These are phyloP conservation scores for Acanthococcus lagerstroemiae DNA, from an alignment of 2,888 invertebrate species.

Conservation along the genomic window DNA sequence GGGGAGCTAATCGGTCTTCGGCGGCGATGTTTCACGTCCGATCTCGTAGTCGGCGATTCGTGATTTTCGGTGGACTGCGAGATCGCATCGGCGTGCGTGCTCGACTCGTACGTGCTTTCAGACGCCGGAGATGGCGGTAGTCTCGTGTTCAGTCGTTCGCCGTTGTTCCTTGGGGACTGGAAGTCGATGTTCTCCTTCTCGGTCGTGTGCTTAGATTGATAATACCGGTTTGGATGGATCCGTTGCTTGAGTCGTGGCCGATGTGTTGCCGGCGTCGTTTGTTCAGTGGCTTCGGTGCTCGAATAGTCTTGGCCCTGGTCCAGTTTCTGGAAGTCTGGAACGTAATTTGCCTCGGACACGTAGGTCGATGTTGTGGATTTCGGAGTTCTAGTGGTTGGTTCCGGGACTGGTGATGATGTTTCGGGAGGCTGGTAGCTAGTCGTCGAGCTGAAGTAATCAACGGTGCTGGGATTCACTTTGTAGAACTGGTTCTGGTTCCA, in stretches of 20 bases:
- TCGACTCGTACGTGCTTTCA: not conserved
- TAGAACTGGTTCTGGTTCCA: constrained; percentile 27
- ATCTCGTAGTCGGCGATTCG: not conserved
- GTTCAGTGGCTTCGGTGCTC: not conserved
- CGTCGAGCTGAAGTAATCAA: constrained; percentile 19
- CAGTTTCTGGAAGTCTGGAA: too few relatives aligned
- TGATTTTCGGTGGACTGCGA: constrained; percentile 16
- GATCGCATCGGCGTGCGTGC: not conserved
- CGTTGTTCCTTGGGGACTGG: not conserved
- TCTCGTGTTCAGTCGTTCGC: not conserved
- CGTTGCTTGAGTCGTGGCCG: constrained; percentile 12
- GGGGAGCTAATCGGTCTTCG: constrained; percentile 11
- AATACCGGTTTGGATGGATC: constrained; percentile 10
- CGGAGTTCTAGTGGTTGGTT: not conserved
- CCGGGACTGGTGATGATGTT: not conserved
- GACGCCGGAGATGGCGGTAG: too few relatives aligned
- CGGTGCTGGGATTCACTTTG: constrained; percentile 3
- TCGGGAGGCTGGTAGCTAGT: not conserved
- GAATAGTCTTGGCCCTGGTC: not conserved
- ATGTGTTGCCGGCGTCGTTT: not conserved
- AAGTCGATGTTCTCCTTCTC: constrained; percentile 16
- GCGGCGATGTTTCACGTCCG: not conserved
- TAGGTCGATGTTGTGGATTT: not conserved
- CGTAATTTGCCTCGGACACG: not conserved
- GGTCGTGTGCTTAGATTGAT: constrained; percentile 20